These are phyloP conservation scores for Psammodynastes pulverulentus DNA, from an alignment of 2,113 vertebrate species.

Conservation along the genomic window DNA sequence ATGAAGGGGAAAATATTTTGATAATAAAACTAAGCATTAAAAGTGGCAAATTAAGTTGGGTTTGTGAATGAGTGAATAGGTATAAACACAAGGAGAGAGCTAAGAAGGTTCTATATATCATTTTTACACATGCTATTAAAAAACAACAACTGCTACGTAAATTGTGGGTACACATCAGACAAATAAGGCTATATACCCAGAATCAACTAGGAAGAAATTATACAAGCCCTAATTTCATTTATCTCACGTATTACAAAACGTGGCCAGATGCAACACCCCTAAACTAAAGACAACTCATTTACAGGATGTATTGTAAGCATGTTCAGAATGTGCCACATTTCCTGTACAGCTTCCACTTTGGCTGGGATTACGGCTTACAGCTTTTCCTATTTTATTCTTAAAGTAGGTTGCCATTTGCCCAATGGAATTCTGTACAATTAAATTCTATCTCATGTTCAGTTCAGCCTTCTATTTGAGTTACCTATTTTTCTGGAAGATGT, in stretches of 20 bases:
- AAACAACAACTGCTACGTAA: neutral
- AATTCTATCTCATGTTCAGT: neutral
- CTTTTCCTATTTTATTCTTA: neutral
- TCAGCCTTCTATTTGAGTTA: neutral
- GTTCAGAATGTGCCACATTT: neutral
- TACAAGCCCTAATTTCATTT: neutral
- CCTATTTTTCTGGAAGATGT: neutral
- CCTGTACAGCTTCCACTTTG: neutral
- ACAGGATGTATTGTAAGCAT: neutral
- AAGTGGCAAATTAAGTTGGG: constrained; percentile 1
- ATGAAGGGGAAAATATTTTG: constrained; percentile 19
- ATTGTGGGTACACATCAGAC: neutral
- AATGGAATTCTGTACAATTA: neutral
- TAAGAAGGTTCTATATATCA: neutral
- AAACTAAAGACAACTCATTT: neutral
- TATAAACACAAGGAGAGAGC: neutral
- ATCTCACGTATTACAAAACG: neutral
- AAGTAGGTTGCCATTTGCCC: neutral
- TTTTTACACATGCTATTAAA: neutral
- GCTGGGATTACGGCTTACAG: neutral
- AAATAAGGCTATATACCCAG: neutral
- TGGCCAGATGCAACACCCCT: neutral
- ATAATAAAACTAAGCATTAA: constrained; percentile 27
- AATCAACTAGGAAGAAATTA: neutral
- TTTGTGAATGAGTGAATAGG: neutral